These are phyloP conservation scores for Strongylocentrotus purpuratus DNA, from an alignment of 35 echinoderm and acorn worm species.

Conservation along the genomic window DNA sequence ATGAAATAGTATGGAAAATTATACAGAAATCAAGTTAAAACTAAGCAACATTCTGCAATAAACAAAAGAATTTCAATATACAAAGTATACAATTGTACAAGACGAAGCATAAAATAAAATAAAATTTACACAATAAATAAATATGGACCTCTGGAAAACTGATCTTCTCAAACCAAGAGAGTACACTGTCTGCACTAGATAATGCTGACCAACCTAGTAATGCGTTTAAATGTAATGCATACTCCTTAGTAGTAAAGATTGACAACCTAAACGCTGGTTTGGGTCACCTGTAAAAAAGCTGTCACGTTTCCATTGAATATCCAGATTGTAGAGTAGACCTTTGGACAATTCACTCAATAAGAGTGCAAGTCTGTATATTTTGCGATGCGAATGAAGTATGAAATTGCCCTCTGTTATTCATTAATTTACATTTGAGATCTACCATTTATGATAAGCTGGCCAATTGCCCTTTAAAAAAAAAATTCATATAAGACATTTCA, in stretches of 20 bases:
- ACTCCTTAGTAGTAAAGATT: too few relatives aligned
- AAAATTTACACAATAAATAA: background rate
- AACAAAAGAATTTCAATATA: slow-evolving; percentile 2
- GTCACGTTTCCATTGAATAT: too few relatives aligned
- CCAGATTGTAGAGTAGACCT: too few relatives aligned
- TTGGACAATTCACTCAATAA: background rate
- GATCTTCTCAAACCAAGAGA: background rate
- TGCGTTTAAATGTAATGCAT: too few relatives aligned
- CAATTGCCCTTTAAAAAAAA: too few relatives aligned
- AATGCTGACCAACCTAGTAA: background rate
- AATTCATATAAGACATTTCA: too few relatives aligned
- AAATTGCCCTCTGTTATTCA: background rate
- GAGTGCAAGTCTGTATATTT: background rate
- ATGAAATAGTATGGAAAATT: slow-evolving; percentile 21
- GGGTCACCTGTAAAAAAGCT: background rate
- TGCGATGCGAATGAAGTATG: background rate
- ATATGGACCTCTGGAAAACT: background rate
- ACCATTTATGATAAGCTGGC: too few relatives aligned
- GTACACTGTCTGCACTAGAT: background rate
- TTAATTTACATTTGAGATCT: too few relatives aligned
- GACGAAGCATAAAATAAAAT: background rate
- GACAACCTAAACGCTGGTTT: background rate
- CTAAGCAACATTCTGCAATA: background rate
- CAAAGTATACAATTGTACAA: background rate
- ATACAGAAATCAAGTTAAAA: background rate